Conservation (phyloP, 1,140 invertebrate species). For the Lamellibrachia luymesi region DNA sequence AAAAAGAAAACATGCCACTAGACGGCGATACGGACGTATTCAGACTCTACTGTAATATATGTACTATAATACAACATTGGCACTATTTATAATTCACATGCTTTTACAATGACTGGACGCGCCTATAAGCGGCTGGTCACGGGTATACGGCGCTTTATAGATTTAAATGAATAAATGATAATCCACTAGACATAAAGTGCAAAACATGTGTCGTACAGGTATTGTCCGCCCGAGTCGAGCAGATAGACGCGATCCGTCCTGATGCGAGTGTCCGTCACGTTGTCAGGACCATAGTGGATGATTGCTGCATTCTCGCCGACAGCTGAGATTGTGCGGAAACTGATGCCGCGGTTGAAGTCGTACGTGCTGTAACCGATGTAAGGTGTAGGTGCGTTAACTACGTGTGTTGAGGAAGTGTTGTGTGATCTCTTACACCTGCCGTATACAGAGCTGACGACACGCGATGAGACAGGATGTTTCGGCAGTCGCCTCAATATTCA, state of each 20-base stretch:
- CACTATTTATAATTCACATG: not conserved
- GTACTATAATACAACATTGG: not conserved
- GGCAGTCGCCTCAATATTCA: too few species aligned
- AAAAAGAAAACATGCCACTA: not conserved
- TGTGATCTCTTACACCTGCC: not conserved
- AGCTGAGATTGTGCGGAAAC: constrained; percentile 92
- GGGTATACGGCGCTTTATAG: too few species aligned
- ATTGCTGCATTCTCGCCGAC: constrained; percentile 88
- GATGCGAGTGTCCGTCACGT: constrained; percentile 72
- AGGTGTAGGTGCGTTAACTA: not conserved
- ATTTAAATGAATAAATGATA: not conserved
- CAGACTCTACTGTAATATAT: not conserved
- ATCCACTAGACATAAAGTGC: not conserved
- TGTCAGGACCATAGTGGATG: constrained; percentile 78
- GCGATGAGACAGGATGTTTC: too few species aligned
- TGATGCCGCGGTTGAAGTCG: constrained; percentile 80
- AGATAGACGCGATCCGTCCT: constrained; percentile 77
- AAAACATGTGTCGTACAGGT: constrained; percentile 52
- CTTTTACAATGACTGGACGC: too few species aligned
- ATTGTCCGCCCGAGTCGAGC: constrained; percentile 86
- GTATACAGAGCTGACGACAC: not conserved
- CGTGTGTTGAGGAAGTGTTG: not conserved
- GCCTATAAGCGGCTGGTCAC: too few species aligned
- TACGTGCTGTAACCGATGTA: constrained; percentile 60
- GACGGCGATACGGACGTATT: not conserved